These are phyloP conservation scores for Ophioderma brevispina DNA, from an alignment of 35 echinoderm and acorn worm species.

Conservation along the genomic window DNA sequence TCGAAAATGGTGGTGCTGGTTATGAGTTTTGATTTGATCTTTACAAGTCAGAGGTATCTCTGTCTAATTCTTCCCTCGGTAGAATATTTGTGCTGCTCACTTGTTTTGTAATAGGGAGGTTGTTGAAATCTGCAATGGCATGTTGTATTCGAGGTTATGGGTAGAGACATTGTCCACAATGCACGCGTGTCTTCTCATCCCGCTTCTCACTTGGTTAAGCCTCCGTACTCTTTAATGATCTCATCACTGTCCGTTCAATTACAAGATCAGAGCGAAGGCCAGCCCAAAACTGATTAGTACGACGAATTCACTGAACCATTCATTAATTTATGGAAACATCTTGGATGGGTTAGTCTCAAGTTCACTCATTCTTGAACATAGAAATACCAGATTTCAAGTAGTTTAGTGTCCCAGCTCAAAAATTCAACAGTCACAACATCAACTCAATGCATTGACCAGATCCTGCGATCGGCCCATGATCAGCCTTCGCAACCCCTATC, in stretches of 20 bases:
- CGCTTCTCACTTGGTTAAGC: slow-evolving; percentile 43
- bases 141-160: slow-evolving; percentile 42
- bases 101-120: slow-evolving; percentile 50
- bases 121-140: slow-evolving; percentile 66
- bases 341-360: slow-evolving; percentile 56
- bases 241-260: slow-evolving; percentile 71
- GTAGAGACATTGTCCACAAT: slow-evolving; percentile 46
- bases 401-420: slow-evolving; percentile 51
- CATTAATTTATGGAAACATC: no score
- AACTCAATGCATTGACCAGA: slow-evolving; percentile 37
- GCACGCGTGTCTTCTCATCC: slow-evolving; percentile 11
- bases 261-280: slow-evolving; percentile 54
- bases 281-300: slow-evolving; percentile 54
- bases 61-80: slow-evolving; percentile 31
- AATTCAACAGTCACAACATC: slow-evolving; percentile 42
- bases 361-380: slow-evolving; percentile 50
- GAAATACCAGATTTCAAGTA: slow-evolving; percentile 71
- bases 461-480: slow-evolving; percentile 71
- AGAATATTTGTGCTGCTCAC: no score
- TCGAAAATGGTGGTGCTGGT: slow-evolving; percentile 30
- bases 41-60: slow-evolving; percentile 24
- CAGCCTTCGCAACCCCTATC: slow-evolving; percentile 12
- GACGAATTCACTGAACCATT: slow-evolving; percentile 50
- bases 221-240: slow-evolving; percentile 41
- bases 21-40: slow-evolving; percentile 28